A percentile compares a stretch with the other conserved stretches of the same genome.
These are phyloP conservation scores for Caenorhabditis plicata DNA, from an alignment of 2,888 invertebrate species.

Conservation along the genomic window DNA sequence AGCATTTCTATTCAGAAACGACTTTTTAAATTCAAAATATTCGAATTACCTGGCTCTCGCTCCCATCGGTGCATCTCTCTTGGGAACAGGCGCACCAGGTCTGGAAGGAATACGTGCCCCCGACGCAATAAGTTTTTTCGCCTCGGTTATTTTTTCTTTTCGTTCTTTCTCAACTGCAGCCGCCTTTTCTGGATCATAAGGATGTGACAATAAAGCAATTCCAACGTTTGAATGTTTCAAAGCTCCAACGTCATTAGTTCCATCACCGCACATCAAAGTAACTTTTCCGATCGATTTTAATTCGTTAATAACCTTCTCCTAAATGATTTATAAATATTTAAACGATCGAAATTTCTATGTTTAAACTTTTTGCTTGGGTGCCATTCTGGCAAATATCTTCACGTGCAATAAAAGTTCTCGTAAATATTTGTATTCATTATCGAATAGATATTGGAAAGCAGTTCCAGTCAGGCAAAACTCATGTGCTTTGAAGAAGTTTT, in stretches of 20 bases:
- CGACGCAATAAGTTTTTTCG: slow-evolving; percentile 9
- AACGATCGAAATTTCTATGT: not conserved
- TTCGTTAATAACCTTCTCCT: slow-evolving; percentile 85
- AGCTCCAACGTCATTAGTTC: slow-evolving; percentile 98
- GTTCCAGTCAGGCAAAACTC: slow-evolving; percentile 95
- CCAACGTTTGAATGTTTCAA: slow-evolving; percentile 93
- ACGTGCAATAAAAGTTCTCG: slow-evolving; percentile 80
- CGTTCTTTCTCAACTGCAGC: slow-evolving; percentile 38
- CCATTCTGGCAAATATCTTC: slow-evolving; percentile 91
- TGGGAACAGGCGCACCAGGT: slow-evolving; percentile 3
- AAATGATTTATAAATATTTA: slow-evolving; percentile 6
- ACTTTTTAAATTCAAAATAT: no score
- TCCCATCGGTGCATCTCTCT: slow-evolving; percentile 38
- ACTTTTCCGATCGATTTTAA: slow-evolving; percentile 83
- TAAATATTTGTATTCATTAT: slow-evolving; percentile 73
- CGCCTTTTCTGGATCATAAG: slow-evolving; percentile 54
- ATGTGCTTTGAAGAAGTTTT: slow-evolving; percentile 75
- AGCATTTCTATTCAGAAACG: no score
- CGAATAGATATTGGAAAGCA: slow-evolving; percentile 71
- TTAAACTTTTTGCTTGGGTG: slow-evolving; percentile 89
- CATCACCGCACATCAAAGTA: slow-evolving; percentile 99
- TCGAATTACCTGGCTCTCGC: no score
- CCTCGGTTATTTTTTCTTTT: slow-evolving; percentile 38
- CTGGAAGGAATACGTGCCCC: slow-evolving; percentile 18
- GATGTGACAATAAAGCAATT: slow-evolving; percentile 64